Conservation (phyloP, 2,113 vertebrate species). For the Ancistrus triradiatus region DNA sequence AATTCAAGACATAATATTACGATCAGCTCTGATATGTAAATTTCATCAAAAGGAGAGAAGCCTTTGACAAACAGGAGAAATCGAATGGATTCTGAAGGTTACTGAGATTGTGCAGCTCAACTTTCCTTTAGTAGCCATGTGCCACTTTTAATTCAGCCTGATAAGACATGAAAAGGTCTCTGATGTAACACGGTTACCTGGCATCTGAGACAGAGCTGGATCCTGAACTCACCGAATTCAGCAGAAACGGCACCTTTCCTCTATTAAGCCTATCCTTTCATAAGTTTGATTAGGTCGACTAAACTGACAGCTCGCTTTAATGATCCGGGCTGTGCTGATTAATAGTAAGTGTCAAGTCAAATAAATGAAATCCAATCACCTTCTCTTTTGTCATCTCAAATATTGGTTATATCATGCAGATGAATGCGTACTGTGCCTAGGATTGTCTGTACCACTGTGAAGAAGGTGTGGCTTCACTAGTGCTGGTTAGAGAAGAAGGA, state of each 20-base stretch:
- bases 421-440: neutral
- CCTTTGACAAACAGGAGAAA: slow-evolving; percentile 80
- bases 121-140: slow-evolving; percentile 57
- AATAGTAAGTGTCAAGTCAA: slow-evolving; percentile 17
- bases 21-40: slow-evolving; percentile 89
- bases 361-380: slow-evolving; percentile 19
- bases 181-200: slow-evolving; percentile 68
- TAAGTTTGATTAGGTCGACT: slow-evolving; percentile 29
- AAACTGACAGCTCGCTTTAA: slow-evolving; percentile 24
- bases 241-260: slow-evolving; percentile 40
- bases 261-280: slow-evolving; percentile 36
- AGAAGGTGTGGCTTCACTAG: no score
- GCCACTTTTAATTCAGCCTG: slow-evolving; percentile 58
- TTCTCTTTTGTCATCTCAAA: slow-evolving; percentile 4
- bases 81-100: slow-evolving; percentile 80
- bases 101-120: slow-evolving; percentile 72
- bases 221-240: slow-evolving; percentile 33
- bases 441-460: no score
- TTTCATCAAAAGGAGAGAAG: slow-evolving; percentile 72
- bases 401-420: neutral
- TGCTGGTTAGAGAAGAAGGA: no score
- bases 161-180: slow-evolving; percentile 58
- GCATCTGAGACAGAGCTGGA: slow-evolving; percentile 42
- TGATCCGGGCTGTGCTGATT: slow-evolving; percentile 36
- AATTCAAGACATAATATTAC: slow-evolving; percentile 72